These are phyloP conservation scores for Drosophila barbarae DNA, from an alignment of 2,888 invertebrate genomes.

Conservation along the genomic window DNA sequence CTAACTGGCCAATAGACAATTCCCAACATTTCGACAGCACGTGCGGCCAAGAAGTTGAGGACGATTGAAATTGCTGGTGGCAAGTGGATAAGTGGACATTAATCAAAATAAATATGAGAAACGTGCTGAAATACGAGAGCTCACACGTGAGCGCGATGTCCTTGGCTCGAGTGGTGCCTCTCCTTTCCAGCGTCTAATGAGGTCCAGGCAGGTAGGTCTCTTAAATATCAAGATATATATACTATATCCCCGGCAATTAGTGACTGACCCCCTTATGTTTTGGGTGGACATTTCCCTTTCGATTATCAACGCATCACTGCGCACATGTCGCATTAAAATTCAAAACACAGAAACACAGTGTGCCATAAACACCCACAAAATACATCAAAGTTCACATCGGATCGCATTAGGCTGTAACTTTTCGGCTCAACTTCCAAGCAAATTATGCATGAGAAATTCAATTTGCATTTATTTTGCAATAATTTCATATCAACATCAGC, in stretches of 20 bases:
- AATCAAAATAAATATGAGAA: slow-evolving; percentile 73
- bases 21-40: slow-evolving; percentile 43
- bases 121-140: slow-evolving; percentile 68
- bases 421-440: slow-evolving; percentile 62
- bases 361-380: slow-evolving; percentile 35
- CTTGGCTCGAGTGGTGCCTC: background rate
- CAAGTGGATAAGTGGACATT: slow-evolving; percentile 74
- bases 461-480: slow-evolving; percentile 75
- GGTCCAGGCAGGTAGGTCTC: background rate
- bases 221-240: slow-evolving; percentile 4
- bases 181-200: slow-evolving; percentile 13
- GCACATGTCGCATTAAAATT: slow-evolving; percentile 59
- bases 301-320: slow-evolving; percentile 14
- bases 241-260: slow-evolving; percentile 17
- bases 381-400: slow-evolving; percentile 61
- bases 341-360: slow-evolving; percentile 52
- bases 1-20: slow-evolving; percentile 67
- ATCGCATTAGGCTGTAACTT: slow-evolving; percentile 18
- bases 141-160: slow-evolving; percentile 24
- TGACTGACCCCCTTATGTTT: background rate
- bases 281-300: slow-evolving; percentile 3
- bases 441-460: slow-evolving; percentile 75
- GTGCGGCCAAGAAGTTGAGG: slow-evolving; percentile 46
- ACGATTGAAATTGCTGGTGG: slow-evolving; percentile 71
- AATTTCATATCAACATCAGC: slow-evolving; percentile 64